These are phyloP conservation scores for Sprattus sprattus DNA, from an alignment of 2,113 vertebrate species.

Conservation along the genomic window DNA sequence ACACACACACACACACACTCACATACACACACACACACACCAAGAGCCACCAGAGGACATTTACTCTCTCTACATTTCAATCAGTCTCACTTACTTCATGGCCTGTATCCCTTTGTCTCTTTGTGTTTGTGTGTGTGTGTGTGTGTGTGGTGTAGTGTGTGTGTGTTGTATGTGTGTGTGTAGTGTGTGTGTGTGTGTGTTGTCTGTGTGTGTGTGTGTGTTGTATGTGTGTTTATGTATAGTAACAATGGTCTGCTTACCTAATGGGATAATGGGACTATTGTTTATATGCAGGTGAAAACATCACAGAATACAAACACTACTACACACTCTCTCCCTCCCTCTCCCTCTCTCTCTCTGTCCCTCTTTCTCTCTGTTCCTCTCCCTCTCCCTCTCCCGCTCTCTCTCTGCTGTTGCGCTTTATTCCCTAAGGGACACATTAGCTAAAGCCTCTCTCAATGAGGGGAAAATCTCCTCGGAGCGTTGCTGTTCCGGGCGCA, in stretches of 20 bases:
- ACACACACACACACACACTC: constrained; percentile 22
- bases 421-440: neutral
- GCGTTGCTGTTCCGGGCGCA: neutral
- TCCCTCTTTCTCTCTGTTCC: neutral
- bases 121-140: constrained; percentile 22
- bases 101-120: neutral
- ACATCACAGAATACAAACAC: neutral
- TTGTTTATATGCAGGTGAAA: neutral
- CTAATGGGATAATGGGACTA: neutral
- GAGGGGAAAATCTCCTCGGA: neutral
- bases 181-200: neutral
- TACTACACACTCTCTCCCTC: neutral
- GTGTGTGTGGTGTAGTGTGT: constrained; percentile 22
- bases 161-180: constrained; percentile 21
- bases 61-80: too few relatives aligned
- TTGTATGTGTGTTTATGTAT: neutral
- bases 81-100: neutral
- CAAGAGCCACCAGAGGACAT: neutral
- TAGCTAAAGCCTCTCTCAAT: constrained; percentile 10
- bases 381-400: neutral
- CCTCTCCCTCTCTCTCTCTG: neutral
- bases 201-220: constrained; percentile 2
- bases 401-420: neutral
- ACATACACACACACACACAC: neutral
- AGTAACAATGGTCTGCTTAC: neutral